Base-by-base conservation (phyloP, 2,113 vertebrate genomes). In the Onychostruthus taczanowskii region DNA sequence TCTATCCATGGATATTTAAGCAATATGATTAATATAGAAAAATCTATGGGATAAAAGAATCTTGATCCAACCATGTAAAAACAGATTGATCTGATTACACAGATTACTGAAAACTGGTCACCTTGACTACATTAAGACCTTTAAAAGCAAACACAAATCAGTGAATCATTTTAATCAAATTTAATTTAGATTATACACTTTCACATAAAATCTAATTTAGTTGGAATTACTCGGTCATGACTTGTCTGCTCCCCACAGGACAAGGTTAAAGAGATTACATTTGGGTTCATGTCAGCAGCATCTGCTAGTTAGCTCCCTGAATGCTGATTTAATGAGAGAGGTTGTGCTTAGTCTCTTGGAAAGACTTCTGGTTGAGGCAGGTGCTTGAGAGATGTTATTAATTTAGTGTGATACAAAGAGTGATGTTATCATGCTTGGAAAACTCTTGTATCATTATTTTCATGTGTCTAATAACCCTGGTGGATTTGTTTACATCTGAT, bases 191-290 rank as follows among this genome's bases (percentile, higher is more conserved):
- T 98, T 95, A 97, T 96, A 98, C 97, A 97, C 96, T 98, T 97
- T 97, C 98, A 96, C 97, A 92, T 97, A 96, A 98, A 98, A 98
- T 97, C 98, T 98, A 98, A 98, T 98, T 98, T 98, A 96, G 93
- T 96, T 95, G 97, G 98, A 97, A 98, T 97, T 98, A 98, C 96
- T 97, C 95, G 96, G 98, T 99, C 98, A 98, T 94, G 98, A 98
- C 98, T 98, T 98, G 97, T 97, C 97, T 96, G 96, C 87, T 98
- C 97, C 94, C 97, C 97, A 97, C 97, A 98, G 98, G 98, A 98
- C 97, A 98, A 98, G 98, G 98, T 99, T 99, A 99, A 98, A 98
- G 98, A 99, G 99, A 99, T 99, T 99, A 99, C 98, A 98, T 98
- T 90, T 91, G 97, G 93, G 98, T 98, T 98, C 98, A 97, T 97